Percentiles rank a stretch among this genome's conserved stretches.
Conservation (phyloP, 1,140 invertebrate genomes). For the Doryteuthis pealeii region DNA sequence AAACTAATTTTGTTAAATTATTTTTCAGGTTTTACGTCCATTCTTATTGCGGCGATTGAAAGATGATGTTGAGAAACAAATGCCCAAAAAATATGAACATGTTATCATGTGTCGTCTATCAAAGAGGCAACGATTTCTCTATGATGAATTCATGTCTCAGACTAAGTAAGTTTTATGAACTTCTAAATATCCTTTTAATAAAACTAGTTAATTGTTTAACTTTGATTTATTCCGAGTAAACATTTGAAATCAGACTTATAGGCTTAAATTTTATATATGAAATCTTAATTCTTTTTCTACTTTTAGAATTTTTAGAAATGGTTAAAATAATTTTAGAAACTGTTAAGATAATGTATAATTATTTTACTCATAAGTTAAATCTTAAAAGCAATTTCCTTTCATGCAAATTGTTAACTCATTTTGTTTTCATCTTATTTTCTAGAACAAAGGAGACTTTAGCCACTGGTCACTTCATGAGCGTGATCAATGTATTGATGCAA, state of each 20-base stretch:
- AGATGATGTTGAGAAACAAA: constrained; percentile 97
- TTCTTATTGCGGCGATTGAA: constrained; percentile 96
- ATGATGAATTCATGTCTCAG: constrained; percentile 99
- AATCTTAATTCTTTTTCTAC: no score
- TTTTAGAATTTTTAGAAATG: no score
- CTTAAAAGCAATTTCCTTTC: no score
- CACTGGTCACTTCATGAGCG: constrained; percentile 94
- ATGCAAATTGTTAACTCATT: no score
- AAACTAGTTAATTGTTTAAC: no score
- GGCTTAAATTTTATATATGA: no score
- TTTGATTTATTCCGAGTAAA: no score
- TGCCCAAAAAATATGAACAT: constrained; percentile 99
- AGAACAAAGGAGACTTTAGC: constrained; percentile 94
- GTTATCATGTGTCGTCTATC: constrained; percentile 94
- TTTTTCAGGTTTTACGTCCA: constrained; percentile 85
- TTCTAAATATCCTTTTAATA: constrained; percentile 1
- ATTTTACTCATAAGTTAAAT: no score
- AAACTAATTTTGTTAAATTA: no score
- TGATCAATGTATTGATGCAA: constrained; percentile 99
- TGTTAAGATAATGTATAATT: no score
- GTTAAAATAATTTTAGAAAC: no score
- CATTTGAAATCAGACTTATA: no score
- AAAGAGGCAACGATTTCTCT: constrained; percentile 94
- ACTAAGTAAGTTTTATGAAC: constrained; percentile 85
- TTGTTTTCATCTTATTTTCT: constrained; percentile 6